Evolutionary conservation across 2,797 vertebrate genomes (phyloP).

Genomic region (Pangasius macronema): DNA sequence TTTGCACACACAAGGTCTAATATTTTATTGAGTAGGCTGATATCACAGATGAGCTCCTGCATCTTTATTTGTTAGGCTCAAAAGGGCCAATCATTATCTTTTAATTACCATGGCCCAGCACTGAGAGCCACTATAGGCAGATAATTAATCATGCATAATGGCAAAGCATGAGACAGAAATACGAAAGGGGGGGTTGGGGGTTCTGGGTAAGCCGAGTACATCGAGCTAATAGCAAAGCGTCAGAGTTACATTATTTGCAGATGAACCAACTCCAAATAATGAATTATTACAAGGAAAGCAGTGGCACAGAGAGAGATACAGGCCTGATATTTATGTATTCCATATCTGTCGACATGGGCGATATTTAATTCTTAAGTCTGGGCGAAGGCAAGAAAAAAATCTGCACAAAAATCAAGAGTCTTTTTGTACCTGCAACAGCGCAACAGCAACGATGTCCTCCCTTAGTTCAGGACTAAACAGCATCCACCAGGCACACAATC

Average conservation of each 20-base stretch:
- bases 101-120: slow-evolving; percentile 78
- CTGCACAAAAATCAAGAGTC: neutral
- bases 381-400: neutral
- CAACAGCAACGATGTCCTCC: neutral
- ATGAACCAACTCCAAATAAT: slow-evolving; percentile 59
- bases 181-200: slow-evolving; percentile 25
- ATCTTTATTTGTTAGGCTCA: slow-evolving; percentile 79
- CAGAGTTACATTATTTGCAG: slow-evolving; percentile 69
- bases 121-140: slow-evolving; percentile 72
- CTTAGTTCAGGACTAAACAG: neutral
- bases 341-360: neutral
- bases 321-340: neutral
- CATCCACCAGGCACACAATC: neutral
- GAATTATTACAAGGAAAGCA: slow-evolving; percentile 58
- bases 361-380: too few relatives aligned
- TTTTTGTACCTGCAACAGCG: neutral
- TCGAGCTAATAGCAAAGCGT: slow-evolving; percentile 68
- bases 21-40: slow-evolving; percentile 73
- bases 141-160: slow-evolving; percentile 78
- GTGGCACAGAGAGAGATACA: slow-evolving; percentile 40
- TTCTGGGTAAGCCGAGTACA: slow-evolving; percentile 62
- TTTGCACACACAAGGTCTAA: slow-evolving; percentile 58
- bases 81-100: slow-evolving; percentile 80
- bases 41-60: slow-evolving; percentile 72
- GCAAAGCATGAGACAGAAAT: slow-evolving; percentile 54